Percentiles rank a stretch among this genome's conserved stretches.
Conservation (phyloP, 1,140 invertebrate genomes). For the Leguminivora glycinivorella region DNA sequence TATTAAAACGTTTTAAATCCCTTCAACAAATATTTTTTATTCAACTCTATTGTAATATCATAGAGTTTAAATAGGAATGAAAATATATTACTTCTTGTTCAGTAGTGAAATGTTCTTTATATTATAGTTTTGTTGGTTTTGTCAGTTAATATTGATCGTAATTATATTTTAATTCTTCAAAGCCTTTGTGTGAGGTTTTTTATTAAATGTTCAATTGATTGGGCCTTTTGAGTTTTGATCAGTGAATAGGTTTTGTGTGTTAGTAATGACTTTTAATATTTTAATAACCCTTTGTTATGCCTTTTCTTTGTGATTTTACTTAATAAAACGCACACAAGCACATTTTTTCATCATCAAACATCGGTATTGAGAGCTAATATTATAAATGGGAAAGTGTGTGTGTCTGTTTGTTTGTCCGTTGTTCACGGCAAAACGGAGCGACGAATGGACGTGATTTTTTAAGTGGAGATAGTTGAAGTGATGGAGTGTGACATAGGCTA, state of each 20-base stretch:
- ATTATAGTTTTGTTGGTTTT: constrained; percentile 18
- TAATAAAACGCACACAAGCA: too few species aligned
- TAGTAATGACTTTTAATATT: background rate
- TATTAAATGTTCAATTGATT: background rate
- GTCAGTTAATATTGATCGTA: constrained; percentile 8
- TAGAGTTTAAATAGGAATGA: background rate
- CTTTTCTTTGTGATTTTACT: too few species aligned
- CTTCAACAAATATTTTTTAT: background rate
- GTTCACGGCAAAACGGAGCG: too few species aligned
- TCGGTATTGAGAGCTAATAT: too few species aligned
- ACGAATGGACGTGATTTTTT: too few species aligned
- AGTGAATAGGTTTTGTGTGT: background rate
- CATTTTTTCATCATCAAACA: too few species aligned
- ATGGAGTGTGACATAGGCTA: too few species aligned
- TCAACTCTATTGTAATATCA: background rate
- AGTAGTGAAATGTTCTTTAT: constrained; percentile 8
- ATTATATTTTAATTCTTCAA: constrained; percentile 1
- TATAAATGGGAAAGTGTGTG: too few species aligned
- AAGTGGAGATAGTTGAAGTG: too few species aligned
- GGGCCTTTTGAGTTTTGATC: constrained; percentile 1
- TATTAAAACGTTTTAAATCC: background rate
- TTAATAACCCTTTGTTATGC: background rate
- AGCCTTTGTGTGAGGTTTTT: background rate
- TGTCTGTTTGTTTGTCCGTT: too few species aligned
- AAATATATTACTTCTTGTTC: background rate